phyloP scores from a whole-genome alignment of 2,113 vertebrate genomes.

The Ptyas mucosa region DNA sequence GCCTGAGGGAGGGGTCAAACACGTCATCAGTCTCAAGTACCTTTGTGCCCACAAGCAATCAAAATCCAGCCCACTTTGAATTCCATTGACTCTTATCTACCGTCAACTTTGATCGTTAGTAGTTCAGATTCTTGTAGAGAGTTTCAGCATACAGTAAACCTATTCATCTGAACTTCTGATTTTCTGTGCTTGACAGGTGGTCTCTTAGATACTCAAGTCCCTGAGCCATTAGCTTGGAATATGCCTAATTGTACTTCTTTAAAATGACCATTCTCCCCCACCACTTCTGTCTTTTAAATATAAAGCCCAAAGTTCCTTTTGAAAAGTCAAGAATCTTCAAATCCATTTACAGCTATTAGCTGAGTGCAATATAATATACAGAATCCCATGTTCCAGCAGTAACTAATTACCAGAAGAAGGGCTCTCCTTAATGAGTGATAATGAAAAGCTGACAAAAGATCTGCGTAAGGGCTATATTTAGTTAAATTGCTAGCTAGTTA shows the following conservation, averaged over 20 bases:
- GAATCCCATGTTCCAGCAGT: not conserved
- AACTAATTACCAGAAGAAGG: not conserved
- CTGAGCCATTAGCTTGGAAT: not conserved
- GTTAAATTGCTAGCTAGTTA: not conserved
- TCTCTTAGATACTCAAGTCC: not conserved
- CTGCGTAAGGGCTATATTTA: not conserved
- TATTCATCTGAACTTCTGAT: not conserved
- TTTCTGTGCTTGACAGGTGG: not conserved
- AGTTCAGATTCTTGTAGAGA: not conserved
- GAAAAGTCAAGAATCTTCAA: not conserved
- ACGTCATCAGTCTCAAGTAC: not conserved
- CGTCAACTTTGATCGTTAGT: not conserved
- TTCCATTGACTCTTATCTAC: not conserved
- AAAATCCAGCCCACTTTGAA: not conserved
- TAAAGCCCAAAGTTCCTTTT: not conserved
- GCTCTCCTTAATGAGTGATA: not conserved
- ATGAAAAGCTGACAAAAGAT: slow-evolving; percentile 6
- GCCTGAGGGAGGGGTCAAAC: not conserved
- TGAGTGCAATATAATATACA: not conserved
- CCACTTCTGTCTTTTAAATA: not conserved
- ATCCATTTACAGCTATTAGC: not conserved
- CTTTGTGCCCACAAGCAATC: not conserved
- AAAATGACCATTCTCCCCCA: not conserved
- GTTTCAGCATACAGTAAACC: not conserved
- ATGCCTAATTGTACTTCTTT: not conserved